These are phyloP conservation scores for Sphaerophoria rueppellii DNA, from an alignment of 2,888 invertebrate genomes.

Conservation along the genomic window DNA sequence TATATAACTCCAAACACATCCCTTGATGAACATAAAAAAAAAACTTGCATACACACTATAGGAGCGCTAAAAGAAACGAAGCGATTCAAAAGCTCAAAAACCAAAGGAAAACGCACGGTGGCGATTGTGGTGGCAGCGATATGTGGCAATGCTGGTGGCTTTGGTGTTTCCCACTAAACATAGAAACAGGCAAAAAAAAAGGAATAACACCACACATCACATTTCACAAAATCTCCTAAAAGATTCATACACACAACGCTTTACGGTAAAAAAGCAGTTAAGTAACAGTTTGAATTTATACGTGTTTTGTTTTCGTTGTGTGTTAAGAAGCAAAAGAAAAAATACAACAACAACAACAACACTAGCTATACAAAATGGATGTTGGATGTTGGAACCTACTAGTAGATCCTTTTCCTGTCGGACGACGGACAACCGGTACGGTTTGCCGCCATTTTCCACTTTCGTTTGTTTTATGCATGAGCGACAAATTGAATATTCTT, in stretches of 20 bases:
- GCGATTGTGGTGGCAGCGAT: too few species aligned
- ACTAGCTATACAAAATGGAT: background rate
- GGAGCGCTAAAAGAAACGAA: background rate
- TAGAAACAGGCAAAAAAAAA: constrained; percentile 7
- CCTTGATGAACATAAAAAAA: constrained; percentile 38
- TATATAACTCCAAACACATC: constrained; percentile 12
- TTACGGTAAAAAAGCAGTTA: constrained; percentile 70
- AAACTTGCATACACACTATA: background rate
- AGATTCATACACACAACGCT: constrained; percentile 68
- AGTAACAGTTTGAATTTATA: constrained; percentile 69
- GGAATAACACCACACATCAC: background rate
- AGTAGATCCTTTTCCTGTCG: constrained; percentile 55
- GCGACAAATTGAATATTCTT: constrained; percentile 73
- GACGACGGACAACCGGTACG: constrained; percentile 47
- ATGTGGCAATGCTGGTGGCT: too few species aligned
- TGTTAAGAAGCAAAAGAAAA: constrained; percentile 16
- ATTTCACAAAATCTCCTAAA: constrained; percentile 65
- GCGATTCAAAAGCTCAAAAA: constrained; percentile 34
- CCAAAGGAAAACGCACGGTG: constrained; percentile 55
- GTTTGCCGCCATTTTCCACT: constrained; percentile 71
- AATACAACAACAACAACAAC: constrained; percentile 26
- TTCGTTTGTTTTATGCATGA: constrained; percentile 72
- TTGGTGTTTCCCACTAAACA: constrained; percentile 33
- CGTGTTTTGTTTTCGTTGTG: constrained; percentile 30
- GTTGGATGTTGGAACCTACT: constrained; percentile 9